Evolutionary conservation across 2,113 vertebrate genomes (phyloP).

Genomic region (Oncorhynchus tshawytscha): DNA sequence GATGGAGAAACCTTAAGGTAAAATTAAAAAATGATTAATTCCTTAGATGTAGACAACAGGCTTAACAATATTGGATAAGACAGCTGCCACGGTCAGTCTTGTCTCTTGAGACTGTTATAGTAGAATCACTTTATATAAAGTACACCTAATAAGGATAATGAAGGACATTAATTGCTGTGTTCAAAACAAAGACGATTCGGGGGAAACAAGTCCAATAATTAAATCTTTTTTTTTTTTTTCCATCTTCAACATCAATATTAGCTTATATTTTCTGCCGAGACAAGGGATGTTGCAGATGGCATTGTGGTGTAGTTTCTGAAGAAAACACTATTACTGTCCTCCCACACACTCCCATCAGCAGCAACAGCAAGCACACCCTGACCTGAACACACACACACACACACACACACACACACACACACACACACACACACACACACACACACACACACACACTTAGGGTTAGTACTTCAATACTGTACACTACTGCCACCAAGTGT

Average conservation of each 20-base stretch:
- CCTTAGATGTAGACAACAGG: not conserved
- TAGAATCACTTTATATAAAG: not conserved
- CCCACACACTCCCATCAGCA: slow-evolving; percentile 65
- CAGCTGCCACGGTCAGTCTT: not conserved
- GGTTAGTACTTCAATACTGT: not conserved
- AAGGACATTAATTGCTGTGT: slow-evolving; percentile 18
- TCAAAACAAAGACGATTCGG: slow-evolving; percentile 16
- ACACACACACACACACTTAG: slow-evolving; percentile 1
- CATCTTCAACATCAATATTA: not conserved
- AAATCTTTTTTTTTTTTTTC: slow-evolving; percentile 17
- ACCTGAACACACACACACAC: slow-evolving; percentile 43
- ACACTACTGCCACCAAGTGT: slow-evolving; percentile 59
- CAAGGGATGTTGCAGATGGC: slow-evolving; percentile 48
- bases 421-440: not conserved
- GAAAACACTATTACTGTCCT: slow-evolving; percentile 67
- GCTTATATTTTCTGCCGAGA: slow-evolving; percentile 14
- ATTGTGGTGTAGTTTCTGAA: slow-evolving; percentile 59
- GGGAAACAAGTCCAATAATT: slow-evolving; percentile 17
- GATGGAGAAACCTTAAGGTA: not conserved
- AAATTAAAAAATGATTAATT: not conserved
- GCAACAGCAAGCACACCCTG: slow-evolving; percentile 50
- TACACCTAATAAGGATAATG: not conserved
- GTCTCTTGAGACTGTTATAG: not conserved
- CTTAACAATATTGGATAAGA: not conserved
- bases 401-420: not conserved